These are phyloP conservation scores for Xenopus laevis DNA, from an alignment of 2,113 vertebrate genomes.

Conservation along the genomic window DNA sequence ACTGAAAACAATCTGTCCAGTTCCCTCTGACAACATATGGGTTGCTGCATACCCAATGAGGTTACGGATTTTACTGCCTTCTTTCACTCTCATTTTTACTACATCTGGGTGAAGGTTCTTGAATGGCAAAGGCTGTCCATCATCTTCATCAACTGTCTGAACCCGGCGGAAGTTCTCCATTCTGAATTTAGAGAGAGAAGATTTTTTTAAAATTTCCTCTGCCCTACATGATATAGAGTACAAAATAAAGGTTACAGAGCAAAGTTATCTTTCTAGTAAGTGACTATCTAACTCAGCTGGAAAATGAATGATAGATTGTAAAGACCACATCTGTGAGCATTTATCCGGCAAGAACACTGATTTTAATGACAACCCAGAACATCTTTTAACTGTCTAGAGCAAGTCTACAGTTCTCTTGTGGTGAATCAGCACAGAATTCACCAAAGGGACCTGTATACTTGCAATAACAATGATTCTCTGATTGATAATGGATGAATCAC, in stretches of 20 bases:
- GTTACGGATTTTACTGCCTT: slow-evolving; percentile 96
- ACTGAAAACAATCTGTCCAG: slow-evolving; percentile 84
- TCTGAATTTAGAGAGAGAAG: slow-evolving; percentile 45
- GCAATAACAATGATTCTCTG: background rate
- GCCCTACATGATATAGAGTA: background rate
- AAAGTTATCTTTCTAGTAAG: slow-evolving; percentile 3
- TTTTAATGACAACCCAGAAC: slow-evolving; percentile 12
- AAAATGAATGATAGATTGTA: slow-evolving; percentile 20
- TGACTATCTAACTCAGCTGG: background rate
- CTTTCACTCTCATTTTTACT: slow-evolving; percentile 92
- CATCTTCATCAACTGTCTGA: slow-evolving; percentile 77
- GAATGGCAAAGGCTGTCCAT: slow-evolving; percentile 69
- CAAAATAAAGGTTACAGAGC: background rate
- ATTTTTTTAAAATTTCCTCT: background rate
- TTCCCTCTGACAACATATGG: slow-evolving; percentile 79
- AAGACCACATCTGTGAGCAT: background rate
- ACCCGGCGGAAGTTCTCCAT: slow-evolving; percentile 90
- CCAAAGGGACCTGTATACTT: background rate
- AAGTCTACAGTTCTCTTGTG: background rate
- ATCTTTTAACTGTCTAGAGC: background rate
- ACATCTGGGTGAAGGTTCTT: slow-evolving; percentile 73
- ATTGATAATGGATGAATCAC: background rate
- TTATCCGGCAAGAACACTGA: background rate
- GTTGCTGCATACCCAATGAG: slow-evolving; percentile 91
- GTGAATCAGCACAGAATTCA: background rate